These are phyloP conservation scores for Megaceryle torquata DNA, from an alignment of 2,113 vertebrate species.

Conservation along the genomic window DNA sequence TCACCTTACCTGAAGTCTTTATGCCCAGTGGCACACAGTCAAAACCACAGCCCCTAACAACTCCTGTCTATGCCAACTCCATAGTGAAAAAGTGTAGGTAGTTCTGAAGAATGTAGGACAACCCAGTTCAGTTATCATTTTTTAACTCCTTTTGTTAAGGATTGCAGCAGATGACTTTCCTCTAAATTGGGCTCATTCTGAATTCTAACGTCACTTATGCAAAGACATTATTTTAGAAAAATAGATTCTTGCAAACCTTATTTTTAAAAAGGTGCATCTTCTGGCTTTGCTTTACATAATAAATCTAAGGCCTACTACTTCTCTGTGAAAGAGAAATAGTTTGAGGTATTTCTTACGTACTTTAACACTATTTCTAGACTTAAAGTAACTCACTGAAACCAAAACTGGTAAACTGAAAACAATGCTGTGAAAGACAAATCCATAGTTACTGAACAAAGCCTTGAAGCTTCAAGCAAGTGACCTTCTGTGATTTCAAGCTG, in stretches of 20 bases:
- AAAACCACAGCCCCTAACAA: not conserved
- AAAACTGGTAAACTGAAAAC: not conserved
- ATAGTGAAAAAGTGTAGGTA: not conserved
- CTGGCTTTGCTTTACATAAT: not conserved
- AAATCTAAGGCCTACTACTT: not conserved
- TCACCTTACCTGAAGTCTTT: not conserved
- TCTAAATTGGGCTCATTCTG: not conserved
- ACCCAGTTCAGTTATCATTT: not conserved
- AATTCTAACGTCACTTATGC: not conserved
- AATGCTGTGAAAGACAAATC: not conserved
- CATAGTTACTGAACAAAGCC: not conserved
- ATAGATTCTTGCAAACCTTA: rapidly evolving
- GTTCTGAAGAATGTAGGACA: not conserved
- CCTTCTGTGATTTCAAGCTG: not conserved
- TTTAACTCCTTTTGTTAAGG: not conserved
- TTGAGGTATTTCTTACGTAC: not conserved
- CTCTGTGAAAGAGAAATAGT: not conserved
- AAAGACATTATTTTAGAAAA: not conserved
- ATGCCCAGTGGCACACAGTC: not conserved
- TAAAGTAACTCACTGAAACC: not conserved
- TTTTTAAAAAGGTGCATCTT: not conserved
- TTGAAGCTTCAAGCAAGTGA: not conserved
- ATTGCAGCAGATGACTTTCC: rapidly evolving
- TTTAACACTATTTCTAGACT: not conserved
- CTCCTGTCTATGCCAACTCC: not conserved